These are phyloP conservation scores for Lordiphosa mommai DNA, from an alignment of 1,140 invertebrate genomes.

Conservation along the genomic window DNA sequence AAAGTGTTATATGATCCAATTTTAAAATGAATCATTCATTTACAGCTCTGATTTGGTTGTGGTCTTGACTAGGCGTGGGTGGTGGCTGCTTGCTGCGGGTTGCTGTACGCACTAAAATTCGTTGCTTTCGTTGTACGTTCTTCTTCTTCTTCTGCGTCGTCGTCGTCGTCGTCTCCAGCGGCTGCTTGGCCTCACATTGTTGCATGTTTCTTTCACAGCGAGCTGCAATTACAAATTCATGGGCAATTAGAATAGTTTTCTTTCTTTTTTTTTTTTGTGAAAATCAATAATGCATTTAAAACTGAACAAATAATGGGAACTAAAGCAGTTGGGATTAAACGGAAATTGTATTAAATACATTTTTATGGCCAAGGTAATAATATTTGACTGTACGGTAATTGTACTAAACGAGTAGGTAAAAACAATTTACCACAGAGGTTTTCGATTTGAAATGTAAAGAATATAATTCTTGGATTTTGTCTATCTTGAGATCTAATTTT, in stretches of 20 bases:
- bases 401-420: too few species aligned
- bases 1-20: too few species aligned
- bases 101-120: background rate
- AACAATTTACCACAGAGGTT: too few species aligned
- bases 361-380: too few species aligned
- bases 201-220: slow-evolving; percentile 42
- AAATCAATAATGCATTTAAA: slow-evolving; percentile 5
- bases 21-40: too few species aligned
- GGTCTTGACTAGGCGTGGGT: slow-evolving; percentile 13
- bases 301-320: too few species aligned
- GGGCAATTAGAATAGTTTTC: background rate
- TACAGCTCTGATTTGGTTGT: background rate
- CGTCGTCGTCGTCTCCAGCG: slow-evolving; percentile 18
- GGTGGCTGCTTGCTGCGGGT: slow-evolving; percentile 1
- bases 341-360: too few species aligned
- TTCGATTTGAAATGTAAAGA: too few species aligned
- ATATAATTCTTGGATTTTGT: too few species aligned
- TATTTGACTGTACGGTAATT: too few species aligned
- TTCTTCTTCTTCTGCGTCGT: slow-evolving; percentile 18
- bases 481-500: too few species aligned
- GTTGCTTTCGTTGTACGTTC: slow-evolving; percentile 9
- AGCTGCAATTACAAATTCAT: slow-evolving; percentile 33
- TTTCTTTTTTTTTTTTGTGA: background rate
- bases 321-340: too few species aligned
- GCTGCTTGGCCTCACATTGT: slow-evolving; percentile 50